A percentile compares a stretch with the other conserved stretches of the same genome.
Conservation (phyloP, 2,888 invertebrate species). For the Pachliopta kotzebuea region DNA sequence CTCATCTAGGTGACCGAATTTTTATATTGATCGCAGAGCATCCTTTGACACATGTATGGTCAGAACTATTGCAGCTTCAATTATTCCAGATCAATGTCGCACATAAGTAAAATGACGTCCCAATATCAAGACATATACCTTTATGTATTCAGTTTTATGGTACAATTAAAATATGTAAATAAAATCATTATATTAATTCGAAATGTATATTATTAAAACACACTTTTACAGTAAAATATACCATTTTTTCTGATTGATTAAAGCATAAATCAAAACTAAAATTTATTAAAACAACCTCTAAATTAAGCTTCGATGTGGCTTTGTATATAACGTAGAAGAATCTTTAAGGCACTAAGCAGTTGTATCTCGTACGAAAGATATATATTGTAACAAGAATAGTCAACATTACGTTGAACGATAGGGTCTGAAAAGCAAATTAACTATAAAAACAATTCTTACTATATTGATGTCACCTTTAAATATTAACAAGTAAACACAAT, state of each 20-base stretch:
- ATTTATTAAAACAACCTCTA: constrained; percentile 6
- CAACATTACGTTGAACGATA: not conserved
- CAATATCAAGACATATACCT: constrained; percentile 10
- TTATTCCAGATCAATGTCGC: not conserved
- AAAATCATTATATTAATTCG: not conserved
- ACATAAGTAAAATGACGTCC: not conserved
- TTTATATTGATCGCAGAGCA: constrained; percentile 60
- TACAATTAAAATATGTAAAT: constrained; percentile 1
- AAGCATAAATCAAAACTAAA: not conserved
- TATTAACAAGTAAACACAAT: too few relatives aligned
- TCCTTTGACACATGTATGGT: constrained; percentile 34
- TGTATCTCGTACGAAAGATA: constrained; percentile 19
- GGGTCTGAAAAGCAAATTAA: constrained; percentile 26
- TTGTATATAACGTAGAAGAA: constrained; percentile 48
- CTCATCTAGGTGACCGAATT: constrained; percentile 80
- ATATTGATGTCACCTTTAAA: constrained; percentile 12
- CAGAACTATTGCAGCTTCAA: not conserved
- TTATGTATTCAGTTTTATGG: constrained; percentile 1
- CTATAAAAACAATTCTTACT: constrained; percentile 1
- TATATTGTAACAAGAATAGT: constrained; percentile 11
- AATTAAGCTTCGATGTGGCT: constrained; percentile 19
- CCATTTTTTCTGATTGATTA: not conserved
- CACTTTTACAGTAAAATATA: not conserved
- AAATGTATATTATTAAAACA: constrained; percentile 2
- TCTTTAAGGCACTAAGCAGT: constrained; percentile 29